Base-by-base conservation (phyloP, 2,888 invertebrate genomes). In the Bellardia bayeri region DNA sequence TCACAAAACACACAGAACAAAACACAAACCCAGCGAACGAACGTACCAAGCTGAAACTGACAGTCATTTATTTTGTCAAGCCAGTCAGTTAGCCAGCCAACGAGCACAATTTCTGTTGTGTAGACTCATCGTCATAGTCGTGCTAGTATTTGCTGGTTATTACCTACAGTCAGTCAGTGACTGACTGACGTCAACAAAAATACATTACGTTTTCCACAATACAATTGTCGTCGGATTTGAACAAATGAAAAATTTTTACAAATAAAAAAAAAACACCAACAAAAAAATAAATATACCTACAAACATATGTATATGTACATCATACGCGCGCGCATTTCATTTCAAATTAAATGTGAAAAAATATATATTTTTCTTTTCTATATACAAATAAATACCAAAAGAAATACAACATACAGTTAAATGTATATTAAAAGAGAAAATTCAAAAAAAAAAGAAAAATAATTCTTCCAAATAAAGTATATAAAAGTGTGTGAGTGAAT, bases 1-100 rank as follows among this genome's bases (percentile, higher is more conserved):
- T 92, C 79, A 87, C 68, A 85, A 82, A 82, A 75, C 58, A 82
- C 85, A 87, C 90, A 91, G 91, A 91, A 42, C 42, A 23, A n/a
- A 58, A 33, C 23, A 13, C 13, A 58, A 2, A 51, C n/a, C 6
- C n/a, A 51, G 33, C 13, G 58, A 30, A 58, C 30, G 1, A 13
- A 58, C 58, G 13, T 3, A 58, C 23, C 4, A 2, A 56, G 72
- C 61, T 14, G 6, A 56, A 66, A 66, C 45, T 64, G 72, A 51
- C 75, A 58, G 90, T 90, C 71, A 63, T 75, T 66, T 45, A 56
- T 61, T 76, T 61, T 79, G 69, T 68, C 71, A 23, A 64, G 69
- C 49, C 61, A 49, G 45, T 45, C 7, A 42, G 42, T 42, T 7
- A 58, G 45, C 51, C 14, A 42, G 51, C 51, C 66, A 42, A 14